Percentiles rank a stretch among this genome's conserved stretches.
Conservation (phyloP, 2,888 invertebrate genomes). For the Stenotaenia linearis region DNA sequence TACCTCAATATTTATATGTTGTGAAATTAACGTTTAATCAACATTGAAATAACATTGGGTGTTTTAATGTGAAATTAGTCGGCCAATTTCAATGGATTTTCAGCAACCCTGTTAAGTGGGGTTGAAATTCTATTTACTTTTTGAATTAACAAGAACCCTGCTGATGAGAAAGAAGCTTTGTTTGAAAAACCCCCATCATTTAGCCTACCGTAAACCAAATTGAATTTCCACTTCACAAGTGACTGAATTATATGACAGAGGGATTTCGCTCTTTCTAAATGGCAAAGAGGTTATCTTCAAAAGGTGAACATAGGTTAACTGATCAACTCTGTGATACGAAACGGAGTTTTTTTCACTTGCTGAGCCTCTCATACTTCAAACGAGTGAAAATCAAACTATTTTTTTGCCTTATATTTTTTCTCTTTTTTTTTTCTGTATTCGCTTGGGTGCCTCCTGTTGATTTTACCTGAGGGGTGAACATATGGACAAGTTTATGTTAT, state of each 20-base stretch:
- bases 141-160: neutral
- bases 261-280: slow-evolving; percentile 1
- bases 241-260: slow-evolving; percentile 9
- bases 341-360: neutral
- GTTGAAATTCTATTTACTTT: neutral
- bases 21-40: too few species aligned
- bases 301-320: neutral
- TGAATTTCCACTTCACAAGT: neutral
- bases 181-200: neutral
- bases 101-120: too few species aligned
- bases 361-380: neutral
- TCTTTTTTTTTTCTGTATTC: neutral
- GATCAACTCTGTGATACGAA: neutral
- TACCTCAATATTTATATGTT: too few species aligned
- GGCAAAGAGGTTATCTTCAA: slow-evolving; percentile 3
- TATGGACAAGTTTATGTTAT: neutral
- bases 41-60: too few species aligned
- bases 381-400: neutral
- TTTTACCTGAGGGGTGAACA: neutral
- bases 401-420: neutral
- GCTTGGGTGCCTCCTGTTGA: neutral
- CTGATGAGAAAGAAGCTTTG: neutral
- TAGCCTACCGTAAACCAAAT: neutral
- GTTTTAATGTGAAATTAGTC: too few species aligned
- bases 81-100: too few species aligned